Conservation (phyloP, 2,888 invertebrate genomes). For the Sphaerolaimus hirsutus region DNA sequence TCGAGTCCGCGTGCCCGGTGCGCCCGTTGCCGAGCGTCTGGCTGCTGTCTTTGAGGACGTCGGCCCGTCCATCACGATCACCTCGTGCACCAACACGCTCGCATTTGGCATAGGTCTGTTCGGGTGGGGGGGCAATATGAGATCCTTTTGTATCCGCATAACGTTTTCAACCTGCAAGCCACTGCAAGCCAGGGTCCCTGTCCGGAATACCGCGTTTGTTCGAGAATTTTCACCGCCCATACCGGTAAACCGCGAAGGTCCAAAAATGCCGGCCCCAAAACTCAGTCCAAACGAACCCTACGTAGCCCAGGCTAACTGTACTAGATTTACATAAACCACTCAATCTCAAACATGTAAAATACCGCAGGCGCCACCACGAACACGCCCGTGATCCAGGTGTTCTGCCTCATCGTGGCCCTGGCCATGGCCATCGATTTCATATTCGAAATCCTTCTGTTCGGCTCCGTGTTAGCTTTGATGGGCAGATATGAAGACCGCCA, state of each 20-base stretch:
- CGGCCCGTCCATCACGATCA: conserved; percentile 8
- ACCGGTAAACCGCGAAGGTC: no score
- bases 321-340: no score
- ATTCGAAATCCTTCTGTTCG: conserved; percentile 5
- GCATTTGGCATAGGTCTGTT: conserved; percentile 8
- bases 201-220: no score
- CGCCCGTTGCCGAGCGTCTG: not conserved
- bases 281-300: no score
- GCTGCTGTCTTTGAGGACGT: conserved; percentile 5
- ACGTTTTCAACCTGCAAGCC: no score
- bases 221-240: no score
- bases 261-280: no score
- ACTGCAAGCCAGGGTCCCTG: no score
- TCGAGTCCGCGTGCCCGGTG: not conserved
- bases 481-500: not conserved
- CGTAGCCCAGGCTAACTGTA: no score
- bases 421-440: conserved; percentile 9
- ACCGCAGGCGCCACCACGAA: conserved; percentile 4
- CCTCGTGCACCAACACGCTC: conserved; percentile 8
- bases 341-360: no score
- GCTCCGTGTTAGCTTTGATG: not conserved
- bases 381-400: conserved; percentile 9
- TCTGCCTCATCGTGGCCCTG: conserved; percentile 8
- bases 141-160: no score
- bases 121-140: no score